These are phyloP conservation scores for Catamblyrhynchus diadema DNA, from an alignment of 2,797 vertebrate species.

Conservation along the genomic window DNA sequence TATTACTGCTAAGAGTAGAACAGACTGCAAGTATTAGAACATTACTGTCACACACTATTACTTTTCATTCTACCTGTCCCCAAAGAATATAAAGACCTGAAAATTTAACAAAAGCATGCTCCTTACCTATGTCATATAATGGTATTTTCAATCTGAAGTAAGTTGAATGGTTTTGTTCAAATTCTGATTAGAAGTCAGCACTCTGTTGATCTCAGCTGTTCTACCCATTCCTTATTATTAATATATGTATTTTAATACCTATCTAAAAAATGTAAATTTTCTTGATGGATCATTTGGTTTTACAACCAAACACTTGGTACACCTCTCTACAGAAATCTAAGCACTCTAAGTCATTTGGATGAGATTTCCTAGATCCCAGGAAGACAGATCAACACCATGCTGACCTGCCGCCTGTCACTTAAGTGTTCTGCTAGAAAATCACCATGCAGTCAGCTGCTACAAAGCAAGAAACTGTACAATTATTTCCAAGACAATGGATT, in stretches of 20 bases:
- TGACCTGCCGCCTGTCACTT: constrained; percentile 31
- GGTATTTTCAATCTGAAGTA: neutral
- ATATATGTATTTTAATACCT: neutral
- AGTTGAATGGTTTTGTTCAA: neutral
- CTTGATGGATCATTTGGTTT: neutral
- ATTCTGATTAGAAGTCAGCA: neutral
- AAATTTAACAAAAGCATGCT: neutral
- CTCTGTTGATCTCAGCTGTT: neutral
- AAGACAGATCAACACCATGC: constrained; percentile 40
- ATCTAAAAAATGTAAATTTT: neutral
- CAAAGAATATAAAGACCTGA: neutral
- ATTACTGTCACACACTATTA: neutral
- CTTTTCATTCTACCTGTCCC: neutral
- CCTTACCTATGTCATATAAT: neutral
- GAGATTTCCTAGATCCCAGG: neutral
- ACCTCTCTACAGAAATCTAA: neutral
- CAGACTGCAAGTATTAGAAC: neutral
- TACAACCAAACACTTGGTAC: neutral
- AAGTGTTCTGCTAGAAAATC: constrained; percentile 26
- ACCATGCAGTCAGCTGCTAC: neutral
- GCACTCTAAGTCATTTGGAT: neutral
- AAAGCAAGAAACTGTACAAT: neutral
- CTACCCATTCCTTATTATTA: neutral
- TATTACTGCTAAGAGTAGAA: neutral
- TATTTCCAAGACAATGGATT: neutral